These are phyloP conservation scores for Euschistus heros DNA, from an alignment of 1,140 invertebrate species.

Conservation along the genomic window DNA sequence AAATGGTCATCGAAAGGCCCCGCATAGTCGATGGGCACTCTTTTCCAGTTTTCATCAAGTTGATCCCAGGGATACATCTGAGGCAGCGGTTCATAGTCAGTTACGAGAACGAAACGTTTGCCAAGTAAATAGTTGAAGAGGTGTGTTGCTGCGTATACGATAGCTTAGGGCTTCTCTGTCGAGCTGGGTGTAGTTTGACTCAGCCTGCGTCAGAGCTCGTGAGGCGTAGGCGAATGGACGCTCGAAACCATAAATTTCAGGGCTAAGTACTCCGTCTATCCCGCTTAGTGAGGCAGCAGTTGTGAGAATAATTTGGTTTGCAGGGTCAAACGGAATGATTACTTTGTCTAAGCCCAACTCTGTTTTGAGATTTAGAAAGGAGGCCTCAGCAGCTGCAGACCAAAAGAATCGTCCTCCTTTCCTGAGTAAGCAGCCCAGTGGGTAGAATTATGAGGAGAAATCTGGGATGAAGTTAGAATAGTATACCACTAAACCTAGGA, in stretches of 20 bases:
- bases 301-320: slow-evolving; percentile 32
- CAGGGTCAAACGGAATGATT: slow-evolving; percentile 34
- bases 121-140: slow-evolving; percentile 28
- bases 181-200: slow-evolving; percentile 39
- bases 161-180: slow-evolving; percentile 40
- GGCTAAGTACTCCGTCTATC: no score
- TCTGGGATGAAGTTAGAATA: slow-evolving; percentile 32
- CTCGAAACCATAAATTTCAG: slow-evolving; percentile 40
- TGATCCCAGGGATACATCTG: slow-evolving; percentile 33
- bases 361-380: slow-evolving; percentile 36
- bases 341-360: slow-evolving; percentile 25
- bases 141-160: slow-evolving; percentile 29
- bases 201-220: slow-evolving; percentile 33
- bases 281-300: no score
- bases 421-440: slow-evolving; percentile 25
- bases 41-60: slow-evolving; percentile 30
- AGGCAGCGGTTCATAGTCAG: no score
- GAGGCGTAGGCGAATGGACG: slow-evolving; percentile 36
- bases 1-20: slow-evolving; percentile 32
- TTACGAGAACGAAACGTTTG: slow-evolving; percentile 38
- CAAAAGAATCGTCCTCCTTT: slow-evolving; percentile 26
- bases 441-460: slow-evolving; percentile 21
- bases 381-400: slow-evolving; percentile 28
- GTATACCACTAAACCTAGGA: slow-evolving; percentile 33
- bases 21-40: slow-evolving; percentile 33